These are phyloP conservation scores for Thermophis baileyi DNA, from an alignment of 2,113 vertebrate genomes.

Conservation along the genomic window DNA sequence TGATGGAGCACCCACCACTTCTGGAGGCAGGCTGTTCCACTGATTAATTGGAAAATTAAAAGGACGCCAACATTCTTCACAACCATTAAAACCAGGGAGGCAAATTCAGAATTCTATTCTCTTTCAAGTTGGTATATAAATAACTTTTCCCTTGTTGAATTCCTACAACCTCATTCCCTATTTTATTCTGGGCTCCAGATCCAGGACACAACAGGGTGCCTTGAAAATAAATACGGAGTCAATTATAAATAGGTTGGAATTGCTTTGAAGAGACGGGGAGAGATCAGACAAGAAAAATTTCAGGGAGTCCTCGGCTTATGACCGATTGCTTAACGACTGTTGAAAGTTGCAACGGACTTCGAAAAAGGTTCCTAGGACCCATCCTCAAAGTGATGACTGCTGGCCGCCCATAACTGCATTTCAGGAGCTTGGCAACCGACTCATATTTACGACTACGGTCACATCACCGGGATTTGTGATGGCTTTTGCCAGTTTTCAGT, in stretches of 20 bases:
- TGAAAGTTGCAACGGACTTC: neutral
- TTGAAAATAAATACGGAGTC: neutral
- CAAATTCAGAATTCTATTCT: no score
- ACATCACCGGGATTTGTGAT: neutral
- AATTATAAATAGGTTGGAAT: neutral
- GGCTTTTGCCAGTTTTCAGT: neutral
- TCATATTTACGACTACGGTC: neutral
- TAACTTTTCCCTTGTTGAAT: neutral
- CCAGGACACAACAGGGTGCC: neutral
- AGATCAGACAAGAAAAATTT: neutral
- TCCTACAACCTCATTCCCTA: neutral
- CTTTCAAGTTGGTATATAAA: no score
- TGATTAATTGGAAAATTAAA: no score
- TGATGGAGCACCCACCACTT: no score
- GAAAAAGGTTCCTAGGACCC: neutral
- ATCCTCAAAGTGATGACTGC: neutral
- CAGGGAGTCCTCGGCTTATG: neutral
- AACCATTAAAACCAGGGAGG: no score
- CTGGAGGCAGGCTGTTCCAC: no score
- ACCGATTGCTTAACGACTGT: neutral
- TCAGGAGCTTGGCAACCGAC: neutral
- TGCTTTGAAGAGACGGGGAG: neutral
- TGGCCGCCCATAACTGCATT: neutral
- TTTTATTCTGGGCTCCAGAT: neutral
- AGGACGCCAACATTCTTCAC: no score